Base-by-base conservation (phyloP, 2,888 invertebrate genomes). In the Zaprionus bogoriensis region DNA sequence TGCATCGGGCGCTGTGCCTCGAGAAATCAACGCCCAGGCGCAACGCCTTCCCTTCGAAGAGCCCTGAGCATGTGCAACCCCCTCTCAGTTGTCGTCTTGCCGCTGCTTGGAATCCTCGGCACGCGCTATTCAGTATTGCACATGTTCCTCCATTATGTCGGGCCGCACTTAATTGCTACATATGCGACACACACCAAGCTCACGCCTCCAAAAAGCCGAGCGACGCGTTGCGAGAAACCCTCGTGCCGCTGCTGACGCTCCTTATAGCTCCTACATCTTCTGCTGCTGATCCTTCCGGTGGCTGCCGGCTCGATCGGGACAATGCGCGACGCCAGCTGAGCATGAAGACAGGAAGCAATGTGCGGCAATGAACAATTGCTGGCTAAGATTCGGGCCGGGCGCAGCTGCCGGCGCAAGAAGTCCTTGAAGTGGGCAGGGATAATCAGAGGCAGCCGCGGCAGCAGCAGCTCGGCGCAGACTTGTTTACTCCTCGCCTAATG, bases 341-440 rank as follows among this genome's bases (percentile, higher is more conserved):
- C 63, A 53, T 53, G 55, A 73, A 75, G 77, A 88, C 90, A 90
- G 89, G 90, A 90, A 89, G 89, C 90, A 88, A 89, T 90, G 89
- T 89, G 90, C 86, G 76, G 77, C 77, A 57, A 54, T 52, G 87
- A 87, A 87, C 85, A 82, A 84, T 82, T 84, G 78, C 48, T 72
- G 55, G 68, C 73, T 63, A 62, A 73, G 78, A 79, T 76, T 82
- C 62, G 53, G 64, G 50, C 47, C 46, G 39, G 63, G 67, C 59
- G 65, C 75, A 77, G 76, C 78, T 76, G 81, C 78, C 60, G 66
- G 47, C 60, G 57, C 39, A 32, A 36, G 22, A 45, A 30, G 67
- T 67, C 61, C 75, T 69, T 70, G 58, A 70, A 81, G 85, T 87
- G 86, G 85, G 70, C 83, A 78, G 67, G 77, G 67, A 85, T 87